phyloP scores from a whole-genome alignment of 2,797 vertebrate genomes.

The Hydrolagus colliei region DNA sequence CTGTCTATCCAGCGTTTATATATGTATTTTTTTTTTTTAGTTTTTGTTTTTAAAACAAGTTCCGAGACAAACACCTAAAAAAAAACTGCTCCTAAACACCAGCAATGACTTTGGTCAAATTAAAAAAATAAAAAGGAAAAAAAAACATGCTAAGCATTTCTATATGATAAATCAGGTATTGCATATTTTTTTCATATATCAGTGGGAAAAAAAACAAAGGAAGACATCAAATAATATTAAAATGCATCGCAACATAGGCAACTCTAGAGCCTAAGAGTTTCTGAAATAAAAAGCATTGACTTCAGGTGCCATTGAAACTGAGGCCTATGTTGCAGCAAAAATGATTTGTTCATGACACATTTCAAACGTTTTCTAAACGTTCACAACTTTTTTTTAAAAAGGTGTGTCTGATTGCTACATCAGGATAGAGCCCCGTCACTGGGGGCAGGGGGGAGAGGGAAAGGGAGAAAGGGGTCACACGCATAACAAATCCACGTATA shows the following conservation, averaged over 20 bases:
- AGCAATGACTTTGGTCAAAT: conserved; percentile 84
- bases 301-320: conserved; percentile 63
- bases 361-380: conserved; percentile 60
- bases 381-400: conserved; percentile 70
- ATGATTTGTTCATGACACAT: conserved; percentile 59
- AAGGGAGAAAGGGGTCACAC: conserved; percentile 44
- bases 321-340: conserved; percentile 61
- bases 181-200: conserved; percentile 84
- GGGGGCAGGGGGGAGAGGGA: no score
- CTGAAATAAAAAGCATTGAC: conserved; percentile 56
- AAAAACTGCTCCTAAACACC: conserved; percentile 69
- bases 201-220: conserved; percentile 61
- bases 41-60: conserved; percentile 46
- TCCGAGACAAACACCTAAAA: conserved; percentile 66
- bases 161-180: conserved; percentile 88
- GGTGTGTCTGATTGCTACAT: conserved; percentile 74
- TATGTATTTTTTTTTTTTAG: no score
- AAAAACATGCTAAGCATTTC: conserved; percentile 67
- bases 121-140: conserved; percentile 51
- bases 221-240: conserved; percentile 77
- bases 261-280: conserved; percentile 66
- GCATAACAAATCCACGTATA: conserved; percentile 82
- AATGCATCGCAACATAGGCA: conserved; percentile 71
- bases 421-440: conserved; percentile 57
- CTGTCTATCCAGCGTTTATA: conserved; percentile 64